phyloP scores from a whole-genome alignment of 1,140 invertebrate species.

The Neodiprion pinetum region DNA sequence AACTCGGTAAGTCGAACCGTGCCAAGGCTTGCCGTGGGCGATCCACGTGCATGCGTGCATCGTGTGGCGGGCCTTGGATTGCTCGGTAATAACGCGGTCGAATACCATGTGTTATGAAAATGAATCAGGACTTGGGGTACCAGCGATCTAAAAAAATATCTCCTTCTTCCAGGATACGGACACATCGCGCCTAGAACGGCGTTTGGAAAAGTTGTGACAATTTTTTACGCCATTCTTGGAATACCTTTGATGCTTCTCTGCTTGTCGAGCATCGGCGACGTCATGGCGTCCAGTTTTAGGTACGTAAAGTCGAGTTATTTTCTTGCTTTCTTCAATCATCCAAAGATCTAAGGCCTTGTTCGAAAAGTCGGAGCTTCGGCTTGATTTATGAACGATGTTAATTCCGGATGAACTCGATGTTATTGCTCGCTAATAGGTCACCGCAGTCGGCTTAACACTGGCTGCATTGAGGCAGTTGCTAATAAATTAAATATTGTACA shows the following conservation, averaged over 20 bases:
- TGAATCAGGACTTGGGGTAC: neutral
- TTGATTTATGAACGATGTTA: too few species aligned
- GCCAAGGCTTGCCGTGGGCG: neutral
- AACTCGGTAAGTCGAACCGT: neutral
- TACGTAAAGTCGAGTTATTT: constrained; percentile 37
- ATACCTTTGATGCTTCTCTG: constrained; percentile 94
- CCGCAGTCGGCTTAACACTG: too few species aligned
- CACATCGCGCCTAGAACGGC: constrained; percentile 94
- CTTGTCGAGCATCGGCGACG: constrained; percentile 94
- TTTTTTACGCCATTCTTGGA: constrained; percentile 94
- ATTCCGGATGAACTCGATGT: too few species aligned
- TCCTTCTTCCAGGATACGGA: constrained; percentile 81
- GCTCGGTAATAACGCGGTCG: too few species aligned
- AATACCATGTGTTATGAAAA: neutral
- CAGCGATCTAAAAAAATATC: neutral
- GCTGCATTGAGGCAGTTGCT: too few species aligned
- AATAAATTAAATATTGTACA: too few species aligned
- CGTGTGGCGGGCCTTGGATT: too few species aligned
- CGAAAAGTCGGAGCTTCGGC: too few species aligned
- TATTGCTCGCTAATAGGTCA: too few species aligned
- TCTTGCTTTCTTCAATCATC: neutral
- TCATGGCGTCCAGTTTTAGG: constrained; percentile 93
- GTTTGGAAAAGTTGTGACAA: constrained; percentile 91
- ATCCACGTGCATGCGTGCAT: neutral
- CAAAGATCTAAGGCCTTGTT: too few species aligned